phyloP scores from a whole-genome alignment of 1,140 invertebrate genomes.

The Tachypleus tridentatus region DNA sequence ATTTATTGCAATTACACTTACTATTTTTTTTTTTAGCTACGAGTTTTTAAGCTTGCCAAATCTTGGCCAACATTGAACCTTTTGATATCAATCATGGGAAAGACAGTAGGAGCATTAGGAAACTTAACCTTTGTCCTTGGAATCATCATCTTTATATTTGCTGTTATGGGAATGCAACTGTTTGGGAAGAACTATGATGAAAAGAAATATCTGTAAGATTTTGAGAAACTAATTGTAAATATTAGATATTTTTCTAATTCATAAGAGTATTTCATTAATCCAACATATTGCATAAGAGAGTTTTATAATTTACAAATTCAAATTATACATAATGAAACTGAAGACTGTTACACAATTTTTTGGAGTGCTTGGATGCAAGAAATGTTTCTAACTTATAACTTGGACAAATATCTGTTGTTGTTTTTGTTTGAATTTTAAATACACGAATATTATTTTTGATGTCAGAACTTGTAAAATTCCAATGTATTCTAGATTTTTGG shows the following conservation, averaged over 20 bases:
- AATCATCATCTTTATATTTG: constrained; percentile 98
- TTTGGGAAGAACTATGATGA: constrained; percentile 83
- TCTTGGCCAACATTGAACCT: constrained; percentile 98
- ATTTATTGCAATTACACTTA: too few species aligned
- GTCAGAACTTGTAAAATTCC: too few species aligned
- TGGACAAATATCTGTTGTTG: too few species aligned
- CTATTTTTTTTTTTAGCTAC: constrained; percentile 53
- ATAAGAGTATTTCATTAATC: background rate
- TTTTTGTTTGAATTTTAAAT: too few species aligned
- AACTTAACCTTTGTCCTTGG: constrained; percentile 94
- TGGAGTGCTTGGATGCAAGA: too few species aligned
- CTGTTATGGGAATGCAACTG: constrained; percentile 96
- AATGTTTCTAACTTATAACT: too few species aligned
- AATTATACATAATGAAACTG: too few species aligned
- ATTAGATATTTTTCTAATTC: background rate
- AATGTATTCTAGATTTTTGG: too few species aligned
- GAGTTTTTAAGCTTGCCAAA: constrained; percentile 98
- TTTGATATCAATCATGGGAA: constrained; percentile 95
- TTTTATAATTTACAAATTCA: too few species aligned
- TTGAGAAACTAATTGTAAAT: constrained; percentile 9
- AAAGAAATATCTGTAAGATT: constrained; percentile 39
- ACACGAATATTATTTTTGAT: too few species aligned
- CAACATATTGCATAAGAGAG: too few species aligned
- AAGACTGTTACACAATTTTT: too few species aligned
- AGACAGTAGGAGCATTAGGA: constrained; percentile 93